Conservation (phyloP, 2,797 vertebrate genomes). For the Cygnus olor region DNA sequence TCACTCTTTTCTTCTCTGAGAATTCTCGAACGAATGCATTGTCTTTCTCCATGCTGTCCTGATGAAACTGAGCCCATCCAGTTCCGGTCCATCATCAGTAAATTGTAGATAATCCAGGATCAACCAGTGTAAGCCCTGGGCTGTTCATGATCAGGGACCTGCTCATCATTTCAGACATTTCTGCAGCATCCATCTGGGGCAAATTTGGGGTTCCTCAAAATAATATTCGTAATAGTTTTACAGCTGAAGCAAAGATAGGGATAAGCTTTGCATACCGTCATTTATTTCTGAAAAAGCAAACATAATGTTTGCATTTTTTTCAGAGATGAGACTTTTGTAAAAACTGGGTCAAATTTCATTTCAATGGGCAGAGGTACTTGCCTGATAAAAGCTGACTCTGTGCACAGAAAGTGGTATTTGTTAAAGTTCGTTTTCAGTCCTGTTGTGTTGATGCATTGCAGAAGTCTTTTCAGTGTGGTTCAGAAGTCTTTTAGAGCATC, state of each 20-base stretch:
- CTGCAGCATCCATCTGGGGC: neutral
- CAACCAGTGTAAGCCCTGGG: neutral
- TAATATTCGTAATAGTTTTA: neutral
- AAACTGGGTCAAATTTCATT: neutral
- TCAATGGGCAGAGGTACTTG: neutral
- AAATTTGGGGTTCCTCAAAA: neutral
- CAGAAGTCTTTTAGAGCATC: neutral
- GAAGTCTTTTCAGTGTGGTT: neutral
- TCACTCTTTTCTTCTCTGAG: neutral
- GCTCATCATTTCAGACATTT: neutral
- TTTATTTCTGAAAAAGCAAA: neutral
- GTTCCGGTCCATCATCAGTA: neutral
- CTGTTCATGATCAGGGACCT: neutral
- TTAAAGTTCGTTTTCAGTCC: neutral
- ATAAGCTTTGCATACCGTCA: neutral
- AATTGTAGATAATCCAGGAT: neutral
- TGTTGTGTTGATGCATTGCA: neutral
- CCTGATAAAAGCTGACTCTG: neutral
- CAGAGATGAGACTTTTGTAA: neutral
- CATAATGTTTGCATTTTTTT: neutral
- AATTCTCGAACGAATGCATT: neutral
- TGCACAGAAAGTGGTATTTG: neutral
- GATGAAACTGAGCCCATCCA: neutral
- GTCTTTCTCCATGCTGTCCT: neutral
- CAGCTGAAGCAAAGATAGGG: neutral